Percentiles rank a stretch among this genome's conserved stretches.
These are phyloP conservation scores for Drosophila gunungcola DNA, from an alignment of 1,140 invertebrate species.

Conservation along the genomic window DNA sequence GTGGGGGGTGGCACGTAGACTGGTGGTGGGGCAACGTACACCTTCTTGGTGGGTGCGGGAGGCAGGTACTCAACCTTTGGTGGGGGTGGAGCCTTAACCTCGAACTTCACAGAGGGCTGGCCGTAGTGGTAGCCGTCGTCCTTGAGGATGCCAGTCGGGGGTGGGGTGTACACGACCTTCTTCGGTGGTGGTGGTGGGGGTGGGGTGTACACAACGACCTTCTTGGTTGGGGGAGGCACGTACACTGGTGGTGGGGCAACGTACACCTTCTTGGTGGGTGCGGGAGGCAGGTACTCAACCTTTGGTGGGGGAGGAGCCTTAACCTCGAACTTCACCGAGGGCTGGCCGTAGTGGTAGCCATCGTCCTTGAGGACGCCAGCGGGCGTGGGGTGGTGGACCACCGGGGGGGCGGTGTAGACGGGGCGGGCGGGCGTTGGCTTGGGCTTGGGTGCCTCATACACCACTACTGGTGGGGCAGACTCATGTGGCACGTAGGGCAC, in stretches of 20 bases:
- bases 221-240: conserved; percentile 23
- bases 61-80: conserved; percentile 32
- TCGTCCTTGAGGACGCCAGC: conserved; percentile 60
- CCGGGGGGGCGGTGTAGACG: conserved; percentile 24
- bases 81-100: conserved; percentile 10
- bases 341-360: conserved; percentile 48
- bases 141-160: conserved; percentile 21
- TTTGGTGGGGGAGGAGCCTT: conserved; percentile 20
- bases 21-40: conserved; percentile 11
- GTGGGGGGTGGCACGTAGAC: conserved; percentile 19
- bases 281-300: conserved; percentile 29
- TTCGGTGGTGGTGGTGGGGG: conserved; percentile 42
- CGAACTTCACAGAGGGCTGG: conserved; percentile 24
- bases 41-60: conserved; percentile 23
- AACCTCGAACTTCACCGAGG: conserved; percentile 14
- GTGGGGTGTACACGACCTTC: conserved; percentile 29
- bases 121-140: conserved; percentile 39
- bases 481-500: conserved; percentile 54
- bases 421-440: conserved; percentile 45
- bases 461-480: conserved; percentile 36
- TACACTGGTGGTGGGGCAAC: conserved; percentile 15
- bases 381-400: conserved; percentile 14
- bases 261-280: conserved; percentile 21
- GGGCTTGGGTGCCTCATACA: conserved; percentile 49
- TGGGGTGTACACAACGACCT: conserved; percentile 37